phyloP scores from a whole-genome alignment of 2,888 invertebrate genomes.

The Cryptus viduatorius region DNA sequence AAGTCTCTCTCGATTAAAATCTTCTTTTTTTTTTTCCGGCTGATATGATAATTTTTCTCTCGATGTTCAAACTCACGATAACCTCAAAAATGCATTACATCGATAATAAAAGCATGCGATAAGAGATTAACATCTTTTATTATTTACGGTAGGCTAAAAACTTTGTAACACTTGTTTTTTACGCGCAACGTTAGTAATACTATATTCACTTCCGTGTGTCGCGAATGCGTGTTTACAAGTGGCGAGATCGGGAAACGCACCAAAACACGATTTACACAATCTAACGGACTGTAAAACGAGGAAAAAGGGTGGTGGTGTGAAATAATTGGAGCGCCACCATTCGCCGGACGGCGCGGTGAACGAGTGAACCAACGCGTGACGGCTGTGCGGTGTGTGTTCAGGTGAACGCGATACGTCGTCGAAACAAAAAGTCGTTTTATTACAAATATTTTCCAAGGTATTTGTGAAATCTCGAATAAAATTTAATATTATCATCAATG shows the following conservation, averaged over 20 bases:
- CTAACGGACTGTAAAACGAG: background rate
- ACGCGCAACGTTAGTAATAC: background rate
- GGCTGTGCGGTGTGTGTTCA: constrained; percentile 3
- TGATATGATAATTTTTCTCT: background rate
- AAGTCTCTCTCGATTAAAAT: background rate
- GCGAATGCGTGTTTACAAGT: background rate
- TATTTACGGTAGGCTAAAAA: background rate
- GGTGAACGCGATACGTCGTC: constrained; percentile 36
- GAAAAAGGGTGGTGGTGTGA: background rate
- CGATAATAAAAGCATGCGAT: background rate
- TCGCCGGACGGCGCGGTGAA: constrained; percentile 26
- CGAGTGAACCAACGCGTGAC: constrained; percentile 45
- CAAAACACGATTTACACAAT: background rate
- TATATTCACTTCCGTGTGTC: background rate
- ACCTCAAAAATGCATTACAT: background rate
- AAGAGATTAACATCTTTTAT: background rate
- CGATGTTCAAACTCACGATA: background rate
- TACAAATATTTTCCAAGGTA: constrained; percentile 32
- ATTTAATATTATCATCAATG: background rate
- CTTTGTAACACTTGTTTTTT: background rate
- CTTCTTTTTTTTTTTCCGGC: background rate
- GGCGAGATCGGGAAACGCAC: background rate
- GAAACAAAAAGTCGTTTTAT: constrained; percentile 4
- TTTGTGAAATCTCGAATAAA: background rate
- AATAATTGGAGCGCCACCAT: constrained; percentile 34